Evolutionary conservation across 2,888 invertebrate species (phyloP), one percentile per base, ranked within the genome.

Genomic region (Meiosimyza platycephala): DNA sequence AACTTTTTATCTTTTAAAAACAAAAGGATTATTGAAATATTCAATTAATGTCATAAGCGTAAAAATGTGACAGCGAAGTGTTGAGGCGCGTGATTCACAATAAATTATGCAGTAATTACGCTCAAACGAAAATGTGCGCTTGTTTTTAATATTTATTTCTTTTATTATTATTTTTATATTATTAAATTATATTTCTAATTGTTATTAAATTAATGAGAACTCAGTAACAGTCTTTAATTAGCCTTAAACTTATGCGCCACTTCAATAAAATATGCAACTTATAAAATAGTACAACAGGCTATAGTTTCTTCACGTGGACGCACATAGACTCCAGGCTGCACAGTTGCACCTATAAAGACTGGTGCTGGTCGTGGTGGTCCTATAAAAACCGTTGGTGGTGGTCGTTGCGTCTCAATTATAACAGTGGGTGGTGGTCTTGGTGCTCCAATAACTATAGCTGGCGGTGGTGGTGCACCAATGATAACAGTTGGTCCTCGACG

Each of bases 211-310:
- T 40, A 40, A 40, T 40, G 40, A 40, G 40, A 40, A 40, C 40
- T 40, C 40, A 1, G 9, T 40, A 7, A 6, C 40, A 40, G 40
- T 40, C 40, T 40, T 40, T 9, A 2, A 9, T 40, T 6, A 40
- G 40, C 40, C 40, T 40, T 9, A 40, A 40, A 9, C 9, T 40
- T 28, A 28, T 40, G 40, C 40, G 9, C 9, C 2, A n/a, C 11
- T n/a, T 18, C 1, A 3, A 48, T 28, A 28, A 3, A 28, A 28
- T 6, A 48, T 18, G 16, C 15, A 33, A 47, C 48, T 79, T 76
- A 84, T 65, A 78, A 77, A 66, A 84, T 79, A 11, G 65, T 72
- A 60, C 78, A 79, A 73, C 84, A 84, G 65, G 81, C 81, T 60
- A 78, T 75, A 9, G 82, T 79, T 75, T 77, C 82, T 50, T 68